Evolutionary conservation across 2,797 vertebrate genomes (phyloP).

Genomic region (Coregonus suidteri): DNA sequence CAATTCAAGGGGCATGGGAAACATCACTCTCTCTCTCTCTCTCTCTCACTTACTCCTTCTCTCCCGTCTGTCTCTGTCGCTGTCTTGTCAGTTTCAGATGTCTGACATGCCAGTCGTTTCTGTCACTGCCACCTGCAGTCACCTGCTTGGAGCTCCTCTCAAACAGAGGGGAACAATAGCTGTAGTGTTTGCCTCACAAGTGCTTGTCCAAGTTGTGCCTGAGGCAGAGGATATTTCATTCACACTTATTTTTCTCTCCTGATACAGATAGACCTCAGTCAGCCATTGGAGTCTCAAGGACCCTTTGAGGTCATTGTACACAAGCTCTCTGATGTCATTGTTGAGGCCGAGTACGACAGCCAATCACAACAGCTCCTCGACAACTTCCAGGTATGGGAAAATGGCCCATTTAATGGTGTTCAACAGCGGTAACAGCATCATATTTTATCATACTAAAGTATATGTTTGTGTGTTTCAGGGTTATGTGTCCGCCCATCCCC

Average conservation of each 20-base stretch:
- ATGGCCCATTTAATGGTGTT: no score
- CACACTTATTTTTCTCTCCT: neutral
- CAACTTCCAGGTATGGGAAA: constrained; percentile 68
- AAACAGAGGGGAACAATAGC: constrained; percentile 7
- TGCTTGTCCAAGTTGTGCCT: neutral
- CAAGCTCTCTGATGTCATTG: constrained; percentile 79
- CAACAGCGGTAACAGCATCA: neutral
- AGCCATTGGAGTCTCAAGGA: constrained; percentile 71
- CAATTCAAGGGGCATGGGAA: no score
- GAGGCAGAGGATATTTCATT: neutral
- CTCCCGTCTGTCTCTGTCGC: no score
- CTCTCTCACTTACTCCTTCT: neutral
- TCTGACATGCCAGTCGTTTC: constrained; percentile 39
- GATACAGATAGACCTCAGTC: constrained; percentile 72
- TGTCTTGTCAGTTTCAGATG: constrained; percentile 61
- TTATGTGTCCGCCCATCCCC: constrained; percentile 67
- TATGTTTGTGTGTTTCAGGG: constrained; percentile 52
- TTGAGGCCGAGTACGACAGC: constrained; percentile 72
- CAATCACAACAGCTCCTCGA: constrained; percentile 69
- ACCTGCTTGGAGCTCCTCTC: constrained; percentile 10
- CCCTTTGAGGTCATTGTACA: constrained; percentile 78
- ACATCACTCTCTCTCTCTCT: neutral
- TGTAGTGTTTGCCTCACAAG: neutral
- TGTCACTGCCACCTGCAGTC: constrained; percentile 71
- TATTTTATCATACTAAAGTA: neutral